These are phyloP conservation scores for Botrylloides violaceus DNA, from an alignment of 23 tunicate genomes.

Conservation along the genomic window DNA sequence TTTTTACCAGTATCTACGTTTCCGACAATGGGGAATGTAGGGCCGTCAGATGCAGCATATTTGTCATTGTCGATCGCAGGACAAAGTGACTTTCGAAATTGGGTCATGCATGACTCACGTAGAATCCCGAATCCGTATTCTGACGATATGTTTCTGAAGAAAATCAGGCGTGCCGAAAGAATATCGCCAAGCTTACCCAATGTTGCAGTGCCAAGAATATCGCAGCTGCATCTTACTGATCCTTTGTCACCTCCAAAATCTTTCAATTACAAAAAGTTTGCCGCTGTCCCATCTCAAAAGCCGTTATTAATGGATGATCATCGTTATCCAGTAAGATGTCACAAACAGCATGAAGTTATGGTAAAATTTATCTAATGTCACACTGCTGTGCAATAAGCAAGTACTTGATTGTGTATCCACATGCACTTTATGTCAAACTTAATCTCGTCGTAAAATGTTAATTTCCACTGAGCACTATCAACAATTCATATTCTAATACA, in stretches of 20 bases:
- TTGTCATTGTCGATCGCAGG: neutral
- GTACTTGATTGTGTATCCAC: too few relatives aligned
- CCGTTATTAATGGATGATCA: neutral
- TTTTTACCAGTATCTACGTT: neutral
- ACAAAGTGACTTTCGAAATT: neutral
- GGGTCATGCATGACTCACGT: too few relatives aligned
- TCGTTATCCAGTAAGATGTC: slow-evolving; percentile 13
- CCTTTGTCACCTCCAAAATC: neutral
- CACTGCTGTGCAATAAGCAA: too few relatives aligned
- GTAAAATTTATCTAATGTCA: too few relatives aligned
- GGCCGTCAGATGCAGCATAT: neutral
- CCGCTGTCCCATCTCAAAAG: neutral
- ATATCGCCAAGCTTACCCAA: neutral
- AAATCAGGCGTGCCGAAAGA: slow-evolving; percentile 10
- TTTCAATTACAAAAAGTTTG: slow-evolving; percentile 9
- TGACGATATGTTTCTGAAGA: slow-evolving; percentile 26
- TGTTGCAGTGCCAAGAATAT: neutral
- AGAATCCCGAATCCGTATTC: slow-evolving; percentile 1
- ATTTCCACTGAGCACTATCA: too few relatives aligned
- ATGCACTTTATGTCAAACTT: too few relatives aligned
- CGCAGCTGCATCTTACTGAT: neutral
- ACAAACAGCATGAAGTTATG: too few relatives aligned
- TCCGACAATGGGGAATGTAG: neutral
- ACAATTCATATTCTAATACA: too few relatives aligned
- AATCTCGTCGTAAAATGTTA: too few relatives aligned